A percentile compares a stretch with the other conserved stretches of the same genome.
These are phyloP conservation scores for Chondrosia reniformis DNA, from an alignment of 37 sponge, comb jelly and placozoan species.

Conservation along the genomic window DNA sequence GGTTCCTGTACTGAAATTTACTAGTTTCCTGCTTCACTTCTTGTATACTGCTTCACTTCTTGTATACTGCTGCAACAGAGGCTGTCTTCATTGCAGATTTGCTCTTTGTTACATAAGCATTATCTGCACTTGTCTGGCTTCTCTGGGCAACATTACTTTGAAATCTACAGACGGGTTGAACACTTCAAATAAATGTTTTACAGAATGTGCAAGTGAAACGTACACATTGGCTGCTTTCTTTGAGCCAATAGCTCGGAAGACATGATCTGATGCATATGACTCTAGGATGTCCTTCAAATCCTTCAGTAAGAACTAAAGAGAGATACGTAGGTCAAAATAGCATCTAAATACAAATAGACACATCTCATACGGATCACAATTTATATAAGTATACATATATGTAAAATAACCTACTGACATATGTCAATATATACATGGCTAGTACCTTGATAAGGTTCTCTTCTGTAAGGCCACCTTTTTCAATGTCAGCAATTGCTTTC, in stretches of 20 bases:
- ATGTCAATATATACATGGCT: background rate
- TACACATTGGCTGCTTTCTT: constrained; percentile 16
- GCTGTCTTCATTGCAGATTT: constrained; percentile 6
- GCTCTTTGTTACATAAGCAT: constrained; percentile 5
- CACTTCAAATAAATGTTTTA: background rate
- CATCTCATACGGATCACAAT: background rate
- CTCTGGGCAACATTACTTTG: constrained; percentile 13
- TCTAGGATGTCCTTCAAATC: constrained; percentile 53
- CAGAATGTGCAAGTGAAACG: background rate
- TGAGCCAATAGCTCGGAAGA: constrained; percentile 23
- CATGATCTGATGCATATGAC: constrained; percentile 18
- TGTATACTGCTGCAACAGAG: too few species aligned
- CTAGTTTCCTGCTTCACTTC: too few species aligned
- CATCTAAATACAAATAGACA: background rate
- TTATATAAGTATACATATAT: background rate
- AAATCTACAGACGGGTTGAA: background rate
- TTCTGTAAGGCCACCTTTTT: constrained; percentile 11
- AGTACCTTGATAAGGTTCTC: constrained; percentile 1
- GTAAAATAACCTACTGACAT: background rate
- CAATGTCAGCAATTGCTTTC: constrained; percentile 9
- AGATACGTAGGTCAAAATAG: background rate
- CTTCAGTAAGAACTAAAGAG: constrained; percentile 6
- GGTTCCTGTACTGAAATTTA: too few species aligned
- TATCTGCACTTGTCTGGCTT: constrained; percentile 9
- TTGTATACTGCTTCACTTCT: too few species aligned